Base-by-base conservation (phyloP, 2,888 invertebrate genomes). In the Caenorhabditis macrosperma region DNA sequence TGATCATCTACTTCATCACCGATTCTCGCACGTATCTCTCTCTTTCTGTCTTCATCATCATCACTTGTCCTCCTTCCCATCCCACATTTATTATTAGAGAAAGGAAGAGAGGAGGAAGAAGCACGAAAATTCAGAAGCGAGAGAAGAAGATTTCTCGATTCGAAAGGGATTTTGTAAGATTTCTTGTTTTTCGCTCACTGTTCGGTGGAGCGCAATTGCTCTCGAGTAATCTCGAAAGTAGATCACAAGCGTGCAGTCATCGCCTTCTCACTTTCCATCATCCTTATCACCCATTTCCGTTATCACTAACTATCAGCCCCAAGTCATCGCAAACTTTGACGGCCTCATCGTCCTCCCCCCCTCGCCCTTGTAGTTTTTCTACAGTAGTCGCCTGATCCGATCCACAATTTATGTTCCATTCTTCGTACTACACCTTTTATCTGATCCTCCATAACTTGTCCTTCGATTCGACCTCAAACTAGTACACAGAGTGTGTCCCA, bases 391-490 rank as follows among this genome's bases (percentile, higher is more conserved):
- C 38, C 28, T 35, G 6, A 26, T 22, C 22, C 44, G 5, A 30
- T 71, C 33, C 17, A 22, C 50, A 57, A 54, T 50, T 68, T 35
- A 59, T 68, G 57, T 48, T 59, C 68, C 50, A 57, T 68, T 59
- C 59, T 55, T 48, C 38, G 22, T 20, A 17, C 26, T 46, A 17
- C n/a, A n/a, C n/a, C 60, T 38, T 52, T 69, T 60, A 69, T 69
- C 69, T 71, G 71, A 71, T 71, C 61, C 61, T 71, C 61, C 33
- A 26, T 67, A 50, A 52, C 61, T 61, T 71, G 59, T 54, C 60
- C 54, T 61, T 61, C 52, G 52, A 54, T 30, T 44, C 59, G 48
- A 54, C 67, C 55, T 67, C 55, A 55, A 55, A 55, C 55, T 55
- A 55, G 20, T 55, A 20, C 48, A 54, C 61, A 71, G 61, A 71